These are phyloP conservation scores for Chamaea fasciata DNA, from an alignment of 2,113 vertebrate genomes.

Conservation along the genomic window DNA sequence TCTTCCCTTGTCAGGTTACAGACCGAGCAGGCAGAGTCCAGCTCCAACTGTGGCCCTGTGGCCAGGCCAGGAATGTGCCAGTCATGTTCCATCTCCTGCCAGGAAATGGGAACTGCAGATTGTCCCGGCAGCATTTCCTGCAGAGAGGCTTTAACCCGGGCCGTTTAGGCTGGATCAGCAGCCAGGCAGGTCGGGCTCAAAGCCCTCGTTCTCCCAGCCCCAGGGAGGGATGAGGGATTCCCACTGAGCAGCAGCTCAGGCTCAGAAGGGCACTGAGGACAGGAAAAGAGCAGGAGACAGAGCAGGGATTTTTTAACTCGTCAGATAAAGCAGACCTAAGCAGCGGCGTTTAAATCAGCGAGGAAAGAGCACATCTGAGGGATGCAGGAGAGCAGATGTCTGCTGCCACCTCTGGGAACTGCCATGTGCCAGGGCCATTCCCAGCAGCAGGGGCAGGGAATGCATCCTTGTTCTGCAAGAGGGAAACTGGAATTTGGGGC, in stretches of 20 bases:
- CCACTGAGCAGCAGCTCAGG: neutral
- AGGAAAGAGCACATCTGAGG: neutral
- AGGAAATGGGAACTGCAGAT: neutral
- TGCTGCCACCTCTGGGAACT: neutral
- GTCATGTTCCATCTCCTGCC: neutral
- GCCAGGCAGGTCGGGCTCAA: neutral
- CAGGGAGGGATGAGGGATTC: neutral
- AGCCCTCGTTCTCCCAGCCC: neutral
- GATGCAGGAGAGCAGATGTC: neutral
- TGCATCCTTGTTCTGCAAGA: neutral
- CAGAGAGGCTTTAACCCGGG: neutral
- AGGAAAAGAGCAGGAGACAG: neutral
- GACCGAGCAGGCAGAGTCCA: neutral
- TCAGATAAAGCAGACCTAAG: neutral
- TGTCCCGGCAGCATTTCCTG: neutral
- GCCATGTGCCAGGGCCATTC: fast-evolving
- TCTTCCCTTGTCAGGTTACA: neutral
- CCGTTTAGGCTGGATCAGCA: neutral
- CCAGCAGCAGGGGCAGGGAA: neutral
- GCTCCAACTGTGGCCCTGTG: neutral
- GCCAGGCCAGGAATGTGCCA: neutral
- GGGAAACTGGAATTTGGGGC: neutral
- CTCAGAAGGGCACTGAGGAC: neutral
- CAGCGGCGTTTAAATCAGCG: neutral
- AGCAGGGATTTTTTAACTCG: neutral